Evolutionary conservation across 2,113 vertebrate genomes (phyloP).

Genomic region (Carassius auratus): DNA sequence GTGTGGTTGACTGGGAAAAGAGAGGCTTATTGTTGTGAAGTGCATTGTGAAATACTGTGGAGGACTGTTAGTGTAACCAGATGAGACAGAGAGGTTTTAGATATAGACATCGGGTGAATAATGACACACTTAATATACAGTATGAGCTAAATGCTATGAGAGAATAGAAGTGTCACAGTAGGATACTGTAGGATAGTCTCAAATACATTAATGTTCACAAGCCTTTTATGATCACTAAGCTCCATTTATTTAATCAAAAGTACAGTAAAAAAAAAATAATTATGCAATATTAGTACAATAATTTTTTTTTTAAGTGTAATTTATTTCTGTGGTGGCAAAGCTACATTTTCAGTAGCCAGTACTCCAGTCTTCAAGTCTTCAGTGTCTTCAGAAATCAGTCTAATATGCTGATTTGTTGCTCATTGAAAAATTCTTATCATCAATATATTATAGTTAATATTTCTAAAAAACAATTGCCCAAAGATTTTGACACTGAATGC

Average conservation of each 20-base stretch:
- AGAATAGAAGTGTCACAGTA: background rate
- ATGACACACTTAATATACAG: background rate
- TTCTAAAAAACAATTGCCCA: no score
- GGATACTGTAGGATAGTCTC: background rate
- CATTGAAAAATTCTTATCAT: no score
- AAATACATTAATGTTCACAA: background rate
- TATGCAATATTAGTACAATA: no score
- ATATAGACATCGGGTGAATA: background rate
- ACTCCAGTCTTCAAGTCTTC: no score
- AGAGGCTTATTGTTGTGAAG: background rate
- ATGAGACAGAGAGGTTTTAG: background rate
- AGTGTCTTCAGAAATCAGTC: no score
- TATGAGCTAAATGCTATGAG: background rate
- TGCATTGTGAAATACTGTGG: background rate
- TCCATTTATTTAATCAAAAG: no score
- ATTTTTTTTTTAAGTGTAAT: no score
- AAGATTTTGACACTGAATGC: background rate
- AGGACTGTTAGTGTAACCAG: background rate
- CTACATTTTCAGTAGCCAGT: no score
- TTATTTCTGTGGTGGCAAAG: no score
- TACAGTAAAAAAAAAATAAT: no score
- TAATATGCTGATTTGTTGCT: no score
- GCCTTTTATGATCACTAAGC: background rate
- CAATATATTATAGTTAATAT: no score
- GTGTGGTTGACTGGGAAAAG: conserved; percentile 4